Conservation (phyloP, 2,888 invertebrate species). For the Dryobotodes eremita region DNA sequence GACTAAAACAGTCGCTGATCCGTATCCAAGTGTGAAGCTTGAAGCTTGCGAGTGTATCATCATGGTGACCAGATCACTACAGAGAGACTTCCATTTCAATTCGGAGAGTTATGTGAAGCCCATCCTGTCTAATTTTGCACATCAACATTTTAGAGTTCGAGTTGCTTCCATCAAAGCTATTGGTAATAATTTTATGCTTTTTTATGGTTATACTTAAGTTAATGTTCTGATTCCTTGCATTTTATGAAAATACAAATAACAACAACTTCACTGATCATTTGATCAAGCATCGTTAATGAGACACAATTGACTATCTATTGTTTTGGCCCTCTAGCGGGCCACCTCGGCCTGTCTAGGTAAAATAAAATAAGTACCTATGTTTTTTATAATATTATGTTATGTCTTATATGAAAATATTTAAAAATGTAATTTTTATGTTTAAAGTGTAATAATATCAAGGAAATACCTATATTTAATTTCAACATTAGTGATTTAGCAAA, state of each 20-base stretch:
- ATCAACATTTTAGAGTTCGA: constrained; percentile 96
- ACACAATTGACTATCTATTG: no score
- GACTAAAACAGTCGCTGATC: constrained; percentile 93
- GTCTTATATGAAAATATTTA: background rate
- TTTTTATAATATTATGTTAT: background rate
- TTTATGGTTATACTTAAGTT: background rate
- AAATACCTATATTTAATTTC: background rate
- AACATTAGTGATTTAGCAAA: background rate
- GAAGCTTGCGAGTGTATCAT: constrained; percentile 94
- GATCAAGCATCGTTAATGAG: no score
- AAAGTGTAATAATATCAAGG: no score
- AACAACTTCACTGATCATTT: no score
- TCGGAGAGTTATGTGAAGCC: constrained; percentile 94
- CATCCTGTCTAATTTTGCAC: constrained; percentile 93
- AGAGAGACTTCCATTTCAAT: constrained; percentile 93
- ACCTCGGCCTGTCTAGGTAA: no score
- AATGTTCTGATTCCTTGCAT: background rate
- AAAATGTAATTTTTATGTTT: background rate
- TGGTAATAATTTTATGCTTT: constrained; percentile 83
- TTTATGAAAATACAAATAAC: background rate
- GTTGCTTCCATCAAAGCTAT: constrained; percentile 94
- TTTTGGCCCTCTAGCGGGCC: no score
- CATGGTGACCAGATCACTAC: constrained; percentile 91
- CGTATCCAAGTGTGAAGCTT: constrained; percentile 95
- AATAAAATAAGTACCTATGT: background rate